These are phyloP conservation scores for Byasa hedistus DNA, from an alignment of 2,888 invertebrate species.

Conservation along the genomic window DNA sequence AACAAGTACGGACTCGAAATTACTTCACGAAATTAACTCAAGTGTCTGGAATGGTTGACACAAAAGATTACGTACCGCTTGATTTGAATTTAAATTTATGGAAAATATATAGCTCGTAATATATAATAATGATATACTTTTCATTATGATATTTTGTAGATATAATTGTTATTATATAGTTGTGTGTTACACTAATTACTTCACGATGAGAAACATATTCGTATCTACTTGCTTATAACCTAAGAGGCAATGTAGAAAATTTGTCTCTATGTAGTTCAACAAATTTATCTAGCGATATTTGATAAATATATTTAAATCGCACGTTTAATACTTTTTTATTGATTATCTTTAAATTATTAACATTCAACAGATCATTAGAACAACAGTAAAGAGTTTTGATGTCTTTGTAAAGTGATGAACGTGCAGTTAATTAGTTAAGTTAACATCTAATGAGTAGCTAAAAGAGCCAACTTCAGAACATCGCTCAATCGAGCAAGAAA, in stretches of 20 bases:
- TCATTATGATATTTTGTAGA: not conserved
- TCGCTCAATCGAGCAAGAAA: conserved; percentile 2
- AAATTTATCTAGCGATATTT: too few relatives aligned
- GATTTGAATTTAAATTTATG: not conserved
- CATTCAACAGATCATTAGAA: not conserved
- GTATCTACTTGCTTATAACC: too few relatives aligned
- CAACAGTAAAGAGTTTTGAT: not conserved
- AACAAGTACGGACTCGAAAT: conserved; percentile 40
- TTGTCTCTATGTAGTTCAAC: too few relatives aligned
- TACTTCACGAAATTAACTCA: conserved; percentile 46
- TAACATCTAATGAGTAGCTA: conserved; percentile 12
- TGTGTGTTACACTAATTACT: not conserved
- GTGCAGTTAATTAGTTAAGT: conserved; percentile 21
- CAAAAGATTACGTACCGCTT: not conserved
- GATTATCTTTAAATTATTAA: not conserved
- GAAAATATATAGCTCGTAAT: not conserved
- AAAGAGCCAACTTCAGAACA: conserved; percentile 16
- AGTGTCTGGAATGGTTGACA: conserved; percentile 21
- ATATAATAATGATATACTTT: not conserved
- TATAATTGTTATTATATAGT: not conserved
- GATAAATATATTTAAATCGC: too few relatives aligned
- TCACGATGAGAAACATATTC: too few relatives aligned
- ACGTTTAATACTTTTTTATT: too few relatives aligned
- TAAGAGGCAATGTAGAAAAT: too few relatives aligned
- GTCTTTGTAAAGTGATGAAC: not conserved